Evolutionary conservation across 2,888 invertebrate genomes (phyloP), one percentile per base, ranked within the genome.

Genomic region (Adelphocoris suturalis): DNA sequence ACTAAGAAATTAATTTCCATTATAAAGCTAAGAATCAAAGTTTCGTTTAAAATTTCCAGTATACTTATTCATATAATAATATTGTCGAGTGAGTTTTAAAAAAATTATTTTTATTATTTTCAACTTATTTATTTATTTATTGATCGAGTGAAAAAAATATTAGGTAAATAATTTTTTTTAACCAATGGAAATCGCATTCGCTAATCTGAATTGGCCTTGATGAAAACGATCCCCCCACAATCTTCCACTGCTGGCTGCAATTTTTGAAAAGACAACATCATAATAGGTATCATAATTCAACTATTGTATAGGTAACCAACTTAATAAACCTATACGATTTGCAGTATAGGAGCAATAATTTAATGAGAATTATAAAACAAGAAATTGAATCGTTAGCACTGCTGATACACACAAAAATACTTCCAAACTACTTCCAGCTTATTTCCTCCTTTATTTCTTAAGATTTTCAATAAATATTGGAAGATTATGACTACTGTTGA

Each of bases 401-500:
- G 86, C 86, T 86, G 86, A 61, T 86, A 86, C 86, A 86, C 86
- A 86, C 86, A 86, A 75, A 68, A 86, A 61, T 86, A 75, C 86
- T 86, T 86, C 86, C 86, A 75, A 68, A 68, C 61, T 86, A 86
- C 86, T 86, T 68, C 86, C 86, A 86, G 86, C 86, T 75, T 68
- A 68, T 86, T 75, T 86, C 19, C 61, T 16, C 37, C 16, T 27
- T 86, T 82, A 52, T 27, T 86, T 68, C 19, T 47, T 75, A 23
- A 47, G 27, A 16, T 47, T 37, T 68, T 61, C 86, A 86, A 86
- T 68, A 37, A 86, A 82, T 86, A 86, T 86, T 86, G 68, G 75
- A 68, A 85, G 19, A 52, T 68, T 57, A 37, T 61, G 37, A 86
- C 75, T 85, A 86, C 86, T 75, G 88, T 80, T 88, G 88, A 88